These are phyloP conservation scores for Halcyon senegalensis DNA, from an alignment of 2,113 vertebrate genomes.

Conservation along the genomic window DNA sequence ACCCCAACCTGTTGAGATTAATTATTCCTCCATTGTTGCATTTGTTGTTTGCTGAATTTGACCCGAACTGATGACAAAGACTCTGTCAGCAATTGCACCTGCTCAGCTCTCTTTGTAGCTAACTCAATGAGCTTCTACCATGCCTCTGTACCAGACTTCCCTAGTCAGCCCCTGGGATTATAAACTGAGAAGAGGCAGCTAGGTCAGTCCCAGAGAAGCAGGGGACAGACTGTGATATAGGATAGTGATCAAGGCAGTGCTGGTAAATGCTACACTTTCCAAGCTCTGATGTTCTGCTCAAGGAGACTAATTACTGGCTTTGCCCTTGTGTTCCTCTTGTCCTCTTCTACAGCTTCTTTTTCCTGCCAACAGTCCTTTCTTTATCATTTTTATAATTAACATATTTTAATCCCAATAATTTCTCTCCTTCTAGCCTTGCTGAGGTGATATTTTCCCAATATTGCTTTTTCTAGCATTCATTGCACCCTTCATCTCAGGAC, in stretches of 20 bases:
- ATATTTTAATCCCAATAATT: neutral
- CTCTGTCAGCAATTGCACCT: neutral
- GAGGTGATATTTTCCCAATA: neutral
- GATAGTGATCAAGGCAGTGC: neutral
- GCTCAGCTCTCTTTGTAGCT: neutral
- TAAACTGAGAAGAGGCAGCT: neutral
- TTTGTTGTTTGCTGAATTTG: neutral
- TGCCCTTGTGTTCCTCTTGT: neutral
- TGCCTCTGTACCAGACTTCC: neutral
- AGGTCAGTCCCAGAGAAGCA: neutral
- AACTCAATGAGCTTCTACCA: neutral
- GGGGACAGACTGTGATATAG: neutral
- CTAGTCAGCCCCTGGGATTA: no score
- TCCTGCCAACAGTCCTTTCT: neutral
- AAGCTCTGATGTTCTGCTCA: neutral
- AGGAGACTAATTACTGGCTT: neutral
- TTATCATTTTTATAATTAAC: neutral
- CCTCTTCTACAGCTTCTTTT: neutral
- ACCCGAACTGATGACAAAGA: neutral
- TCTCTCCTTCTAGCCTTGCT: neutral
- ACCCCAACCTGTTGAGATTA: neutral
- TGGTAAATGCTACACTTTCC: neutral
- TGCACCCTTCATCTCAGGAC: neutral
- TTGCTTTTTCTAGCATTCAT: neutral
- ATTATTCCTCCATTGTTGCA: neutral